Evolutionary conservation across 2,888 invertebrate genomes (phyloP), one percentile per base, ranked within the genome.

Genomic region (Monopis laevigella): DNA sequence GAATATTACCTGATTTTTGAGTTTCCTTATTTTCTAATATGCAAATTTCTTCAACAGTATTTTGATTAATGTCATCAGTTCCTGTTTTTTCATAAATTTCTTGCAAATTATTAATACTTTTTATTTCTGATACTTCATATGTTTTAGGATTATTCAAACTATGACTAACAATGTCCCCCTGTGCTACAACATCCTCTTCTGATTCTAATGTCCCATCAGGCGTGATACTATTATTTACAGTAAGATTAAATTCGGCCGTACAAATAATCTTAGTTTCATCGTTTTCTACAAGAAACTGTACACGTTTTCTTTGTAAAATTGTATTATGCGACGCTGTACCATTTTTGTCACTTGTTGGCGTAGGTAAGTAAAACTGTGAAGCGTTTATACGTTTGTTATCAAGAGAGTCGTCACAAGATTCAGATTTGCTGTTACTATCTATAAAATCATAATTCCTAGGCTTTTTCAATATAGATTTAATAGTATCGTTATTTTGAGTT

Each of bases 251-350:
- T 46, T 80, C 78, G 2, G 80, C 80, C n/a, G 80, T 78, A 45
- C 69, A 80, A 43, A 80, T 78, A 6, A 75, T 64, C 54, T 70
- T 78, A 17, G 77, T 77, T 58, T 78, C 78, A 53, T 83, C 85
- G 55, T 82, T 87, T 72, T 87, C 87, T 35, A 88, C 88, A 55
- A 87, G 72, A 73, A 89, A 89, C 62, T 89, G 87, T 46, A 88
- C 89, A 56, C 87, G 86, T 80, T 87, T 89, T 56, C 88, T 82
- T 55, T 85, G 80, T 41, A 69, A 52, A 17, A 68, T 45, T 43
- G 43, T 57, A 49, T 64, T 69, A 48, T 69, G 66, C 8, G 71
- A 46, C 36, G 56, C 56, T 39, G 58, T 48, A 24, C 55, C 42
- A 32, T 59, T 55, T 54, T 73, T 77, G 45, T 71, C 75, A 58